A percentile compares a stretch with the other conserved stretches of the same genome.
Evolutionary conservation across 2,113 vertebrate species (phyloP).

Genomic region (Stegostoma tigrinum): DNA sequence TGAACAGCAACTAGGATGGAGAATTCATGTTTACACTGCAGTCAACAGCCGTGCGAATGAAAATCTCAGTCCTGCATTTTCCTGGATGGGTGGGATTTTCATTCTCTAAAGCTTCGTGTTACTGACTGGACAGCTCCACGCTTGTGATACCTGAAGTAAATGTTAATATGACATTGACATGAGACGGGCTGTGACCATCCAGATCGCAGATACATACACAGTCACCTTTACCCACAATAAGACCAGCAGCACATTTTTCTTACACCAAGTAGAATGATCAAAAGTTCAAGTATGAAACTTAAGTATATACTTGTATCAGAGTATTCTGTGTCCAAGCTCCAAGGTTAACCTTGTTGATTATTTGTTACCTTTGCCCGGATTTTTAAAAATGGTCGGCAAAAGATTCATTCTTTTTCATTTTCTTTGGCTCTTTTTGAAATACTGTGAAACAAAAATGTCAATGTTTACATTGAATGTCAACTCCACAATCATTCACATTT

Average conservation of each 20-base stretch:
- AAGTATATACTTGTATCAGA: conserved; percentile 10
- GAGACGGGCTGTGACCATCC: neutral
- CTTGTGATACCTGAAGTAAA: too few species aligned
- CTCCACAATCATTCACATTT: neutral
- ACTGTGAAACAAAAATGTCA: conserved; percentile 48
- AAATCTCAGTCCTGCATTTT: neutral
- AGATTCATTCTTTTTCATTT: conserved; percentile 54
- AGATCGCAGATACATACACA: neutral
- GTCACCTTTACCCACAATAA: neutral
- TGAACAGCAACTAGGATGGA: neutral
- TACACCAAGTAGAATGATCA: neutral
- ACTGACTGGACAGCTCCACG: neutral
- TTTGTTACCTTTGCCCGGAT: conserved; percentile 58
- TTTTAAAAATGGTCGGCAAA: conserved; percentile 61
- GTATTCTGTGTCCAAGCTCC: neutral
- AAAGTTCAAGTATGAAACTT: conserved; percentile 39
- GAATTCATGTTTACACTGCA: neutral
- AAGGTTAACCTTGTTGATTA: neutral
- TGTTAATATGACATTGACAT: neutral
- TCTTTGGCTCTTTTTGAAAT: conserved; percentile 54
- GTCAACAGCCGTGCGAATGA: neutral
- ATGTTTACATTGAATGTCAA: neutral
- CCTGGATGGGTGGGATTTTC: neutral
- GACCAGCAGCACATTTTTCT: neutral
- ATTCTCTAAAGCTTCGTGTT: too few species aligned